These are phyloP conservation scores for Oscheius myriophilus DNA, from an alignment of 2,888 invertebrate genomes.

Conservation along the genomic window DNA sequence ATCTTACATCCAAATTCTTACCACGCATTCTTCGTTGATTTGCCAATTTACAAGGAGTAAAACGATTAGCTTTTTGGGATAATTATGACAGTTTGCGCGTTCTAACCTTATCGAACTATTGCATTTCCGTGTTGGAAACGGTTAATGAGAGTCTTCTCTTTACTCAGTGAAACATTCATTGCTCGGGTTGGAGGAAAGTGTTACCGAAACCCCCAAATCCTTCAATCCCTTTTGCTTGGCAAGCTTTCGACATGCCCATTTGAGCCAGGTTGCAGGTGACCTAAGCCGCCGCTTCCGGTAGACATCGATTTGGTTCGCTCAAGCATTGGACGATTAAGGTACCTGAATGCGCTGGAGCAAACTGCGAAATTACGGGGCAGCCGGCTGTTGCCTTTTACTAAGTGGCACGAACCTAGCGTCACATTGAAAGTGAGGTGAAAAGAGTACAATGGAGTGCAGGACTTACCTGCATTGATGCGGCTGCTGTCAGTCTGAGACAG, in stretches of 20 bases:
- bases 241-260: slow-evolving; percentile 8
- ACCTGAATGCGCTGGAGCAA: slow-evolving; percentile 25
- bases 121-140: too few relatives aligned
- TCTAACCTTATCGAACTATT: too few relatives aligned
- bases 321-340: slow-evolving; percentile 28
- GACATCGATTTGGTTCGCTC: slow-evolving; percentile 21
- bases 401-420: neutral
- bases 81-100: too few relatives aligned
- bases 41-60: too few relatives aligned
- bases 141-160: too few relatives aligned
- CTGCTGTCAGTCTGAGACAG: slow-evolving; percentile 17
- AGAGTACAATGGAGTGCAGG: neutral
- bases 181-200: neutral
- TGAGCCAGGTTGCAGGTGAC: slow-evolving; percentile 18
- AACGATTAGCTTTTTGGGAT: too few relatives aligned
- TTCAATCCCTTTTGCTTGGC: neutral
- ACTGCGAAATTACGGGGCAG: slow-evolving; percentile 7
- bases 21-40: too few relatives aligned
- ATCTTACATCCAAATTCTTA: too few relatives aligned
- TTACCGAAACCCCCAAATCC: too few relatives aligned
- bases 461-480: slow-evolving; percentile 29
- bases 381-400: neutral
- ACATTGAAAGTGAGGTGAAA: too few relatives aligned
- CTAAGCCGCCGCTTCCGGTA: slow-evolving; percentile 28
- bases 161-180: too few relatives aligned